Evolutionary conservation across 35 echinoderm and acorn worm genomes (phyloP).

Genomic region (Apostichopus californicus): DNA sequence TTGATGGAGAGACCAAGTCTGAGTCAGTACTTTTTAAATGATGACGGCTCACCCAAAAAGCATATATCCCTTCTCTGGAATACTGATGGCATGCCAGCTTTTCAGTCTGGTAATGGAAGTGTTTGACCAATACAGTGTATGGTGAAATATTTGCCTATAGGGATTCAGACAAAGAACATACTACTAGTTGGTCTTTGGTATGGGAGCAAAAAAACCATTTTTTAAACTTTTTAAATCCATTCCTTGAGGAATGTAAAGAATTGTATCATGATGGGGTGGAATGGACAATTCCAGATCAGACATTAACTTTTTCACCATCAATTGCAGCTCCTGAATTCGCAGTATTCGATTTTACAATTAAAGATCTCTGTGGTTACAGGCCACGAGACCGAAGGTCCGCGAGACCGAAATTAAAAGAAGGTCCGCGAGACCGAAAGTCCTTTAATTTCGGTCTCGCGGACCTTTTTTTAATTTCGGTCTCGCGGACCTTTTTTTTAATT

Average conservation of each 20-base stretch:
- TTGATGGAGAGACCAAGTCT: not conserved
- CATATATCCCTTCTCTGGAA: conserved; percentile 27
- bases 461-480: too few relatives aligned
- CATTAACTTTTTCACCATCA: too few relatives aligned
- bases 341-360: too few relatives aligned
- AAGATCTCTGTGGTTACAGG: too few relatives aligned
- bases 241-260: conserved; percentile 22
- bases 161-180: conserved; percentile 32
- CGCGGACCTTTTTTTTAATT: too few relatives aligned
- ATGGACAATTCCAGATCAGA: not conserved
- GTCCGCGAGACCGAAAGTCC: too few relatives aligned
- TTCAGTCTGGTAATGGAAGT: conserved; percentile 25
- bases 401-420: too few relatives aligned
- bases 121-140: conserved; percentile 45
- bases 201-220: conserved; percentile 33
- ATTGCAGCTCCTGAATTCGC: too few relatives aligned
- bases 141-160: conserved; percentile 19
- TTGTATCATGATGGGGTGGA: not conserved
- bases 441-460: too few relatives aligned
- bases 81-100: conserved; percentile 51
- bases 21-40: not conserved
- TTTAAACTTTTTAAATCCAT: conserved; percentile 33
- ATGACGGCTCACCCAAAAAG: conserved; percentile 6
- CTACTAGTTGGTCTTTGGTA: conserved; percentile 44
- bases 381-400: too few relatives aligned